These are phyloP conservation scores for Orthonevra nobilis DNA, from an alignment of 2,888 invertebrate genomes.

Conservation along the genomic window DNA sequence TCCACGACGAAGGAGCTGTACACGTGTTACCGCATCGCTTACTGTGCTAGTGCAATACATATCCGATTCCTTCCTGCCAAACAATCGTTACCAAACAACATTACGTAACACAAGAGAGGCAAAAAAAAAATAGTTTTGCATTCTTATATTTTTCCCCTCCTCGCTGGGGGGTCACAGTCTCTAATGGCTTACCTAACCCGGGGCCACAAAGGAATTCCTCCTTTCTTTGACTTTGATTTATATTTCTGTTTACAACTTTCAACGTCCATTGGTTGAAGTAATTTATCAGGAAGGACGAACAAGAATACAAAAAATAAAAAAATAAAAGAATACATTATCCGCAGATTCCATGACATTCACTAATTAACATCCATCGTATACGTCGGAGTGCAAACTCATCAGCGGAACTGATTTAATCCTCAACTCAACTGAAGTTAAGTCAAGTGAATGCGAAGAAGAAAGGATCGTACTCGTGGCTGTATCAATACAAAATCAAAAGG, in stretches of 20 bases:
- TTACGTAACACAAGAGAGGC: too few species aligned
- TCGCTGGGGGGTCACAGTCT: not conserved
- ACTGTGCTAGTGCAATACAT: too few species aligned
- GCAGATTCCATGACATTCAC: slow-evolving; percentile 3
- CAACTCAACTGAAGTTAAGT: not conserved
- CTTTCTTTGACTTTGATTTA: slow-evolving; percentile 42
- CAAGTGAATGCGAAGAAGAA: not conserved
- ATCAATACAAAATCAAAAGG: not conserved
- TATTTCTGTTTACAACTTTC: slow-evolving; percentile 44
- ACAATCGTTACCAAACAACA: too few species aligned
- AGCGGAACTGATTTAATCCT: not conserved
- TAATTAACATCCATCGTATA: slow-evolving; percentile 28
- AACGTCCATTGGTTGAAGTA: slow-evolving; percentile 14
- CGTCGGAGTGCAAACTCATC: not conserved
- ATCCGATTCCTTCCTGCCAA: too few species aligned
- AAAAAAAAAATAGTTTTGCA: not conserved
- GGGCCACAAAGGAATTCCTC: not conserved
- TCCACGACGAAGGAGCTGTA: too few species aligned
- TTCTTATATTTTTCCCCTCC: too few species aligned
- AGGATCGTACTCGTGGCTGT: not conserved
- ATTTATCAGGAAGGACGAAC: slow-evolving; percentile 26
- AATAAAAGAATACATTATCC: not conserved
- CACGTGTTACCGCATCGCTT: too few species aligned
- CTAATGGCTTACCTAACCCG: not conserved
- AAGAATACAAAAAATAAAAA: too few species aligned